These are phyloP conservation scores for Napeogenes sylphis DNA, from an alignment of 2,888 invertebrate genomes.

Conservation along the genomic window DNA sequence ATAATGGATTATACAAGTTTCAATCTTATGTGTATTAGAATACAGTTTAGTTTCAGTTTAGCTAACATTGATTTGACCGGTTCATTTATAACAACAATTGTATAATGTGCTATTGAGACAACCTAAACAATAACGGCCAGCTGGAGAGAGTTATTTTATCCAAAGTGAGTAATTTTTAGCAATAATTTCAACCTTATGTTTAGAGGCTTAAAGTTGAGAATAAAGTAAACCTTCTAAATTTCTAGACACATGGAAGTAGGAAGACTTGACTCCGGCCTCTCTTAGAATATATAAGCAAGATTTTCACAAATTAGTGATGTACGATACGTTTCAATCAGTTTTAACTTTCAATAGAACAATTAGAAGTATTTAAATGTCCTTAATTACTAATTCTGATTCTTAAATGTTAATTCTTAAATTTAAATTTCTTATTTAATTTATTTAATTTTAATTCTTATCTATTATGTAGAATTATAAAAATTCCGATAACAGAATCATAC, in stretches of 20 bases:
- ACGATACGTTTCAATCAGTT: conserved; percentile 18
- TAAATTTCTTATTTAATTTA: too few relatives aligned
- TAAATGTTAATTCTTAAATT: not conserved
- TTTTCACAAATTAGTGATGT: conserved; percentile 37
- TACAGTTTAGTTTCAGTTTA: not conserved
- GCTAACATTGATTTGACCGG: not conserved
- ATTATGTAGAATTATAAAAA: too few relatives aligned
- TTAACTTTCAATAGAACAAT: conserved; percentile 2
- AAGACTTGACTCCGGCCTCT: conserved; percentile 41
- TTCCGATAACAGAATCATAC: too few relatives aligned
- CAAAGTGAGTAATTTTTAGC: not conserved
- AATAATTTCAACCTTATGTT: conserved; percentile 23
- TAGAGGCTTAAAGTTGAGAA: conserved; percentile 32
- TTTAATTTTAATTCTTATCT: too few relatives aligned
- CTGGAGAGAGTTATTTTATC: conserved; percentile 27
- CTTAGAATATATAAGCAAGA: conserved; percentile 51
- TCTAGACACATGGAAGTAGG: conserved; percentile 42
- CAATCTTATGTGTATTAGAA: not conserved
- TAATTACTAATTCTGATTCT: not conserved
- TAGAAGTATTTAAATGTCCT: not conserved
- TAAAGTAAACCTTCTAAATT: conserved; percentile 20
- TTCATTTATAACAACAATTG: not conserved
- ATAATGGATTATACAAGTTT: not conserved
- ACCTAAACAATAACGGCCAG: conserved; percentile 49
- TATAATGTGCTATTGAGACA: conserved; percentile 36